These are phyloP conservation scores for Tineola bisselliella DNA, from an alignment of 2,888 invertebrate species.

Conservation along the genomic window DNA sequence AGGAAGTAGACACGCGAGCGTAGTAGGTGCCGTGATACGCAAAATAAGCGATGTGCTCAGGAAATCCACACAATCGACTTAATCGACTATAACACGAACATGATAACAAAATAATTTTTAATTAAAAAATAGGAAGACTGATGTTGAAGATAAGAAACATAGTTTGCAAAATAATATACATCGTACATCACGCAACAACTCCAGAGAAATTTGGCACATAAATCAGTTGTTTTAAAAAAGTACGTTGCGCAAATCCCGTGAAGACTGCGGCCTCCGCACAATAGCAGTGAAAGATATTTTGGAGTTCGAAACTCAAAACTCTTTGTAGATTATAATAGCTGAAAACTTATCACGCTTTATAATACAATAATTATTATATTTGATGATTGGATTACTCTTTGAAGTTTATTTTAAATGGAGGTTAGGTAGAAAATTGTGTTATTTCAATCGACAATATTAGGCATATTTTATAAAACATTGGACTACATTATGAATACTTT, in stretches of 20 bases:
- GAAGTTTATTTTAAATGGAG: too few species aligned
- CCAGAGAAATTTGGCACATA: constrained; percentile 11
- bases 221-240: constrained; percentile 1
- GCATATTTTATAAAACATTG: too few species aligned
- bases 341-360: too few species aligned
- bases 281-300: background rate
- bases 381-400: too few species aligned
- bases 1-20: background rate
- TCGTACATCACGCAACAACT: background rate
- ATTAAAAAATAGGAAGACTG: background rate
- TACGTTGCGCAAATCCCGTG: constrained; percentile 2
- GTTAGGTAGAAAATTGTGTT: too few species aligned
- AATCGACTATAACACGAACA: background rate
- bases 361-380: too few species aligned
- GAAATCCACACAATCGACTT: background rate
- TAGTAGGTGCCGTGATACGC: background rate
- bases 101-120: background rate
- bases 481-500: too few species aligned
- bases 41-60: background rate
- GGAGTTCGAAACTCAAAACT: background rate
- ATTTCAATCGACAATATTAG: too few species aligned
- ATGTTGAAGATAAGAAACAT: background rate
- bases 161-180: background rate
- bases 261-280: constrained; percentile 2
- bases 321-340: background rate